These are phyloP conservation scores for Gobiocypris rarus DNA, from an alignment of 2,113 vertebrate genomes.

Conservation along the genomic window DNA sequence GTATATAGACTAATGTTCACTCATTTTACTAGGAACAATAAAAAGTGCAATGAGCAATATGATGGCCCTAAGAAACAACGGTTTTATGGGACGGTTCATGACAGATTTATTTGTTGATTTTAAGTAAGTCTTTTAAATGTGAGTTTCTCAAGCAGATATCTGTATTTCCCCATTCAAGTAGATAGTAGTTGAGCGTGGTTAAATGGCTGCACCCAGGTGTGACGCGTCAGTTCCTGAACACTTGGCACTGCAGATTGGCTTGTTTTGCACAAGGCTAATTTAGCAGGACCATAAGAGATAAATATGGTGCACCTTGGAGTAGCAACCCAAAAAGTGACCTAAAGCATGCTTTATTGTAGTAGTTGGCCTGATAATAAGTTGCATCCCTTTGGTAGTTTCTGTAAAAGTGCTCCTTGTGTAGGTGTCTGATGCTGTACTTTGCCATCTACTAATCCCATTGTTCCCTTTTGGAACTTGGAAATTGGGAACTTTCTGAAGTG, in stretches of 20 bases:
- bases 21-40: neutral
- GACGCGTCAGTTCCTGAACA: slow-evolving; percentile 69
- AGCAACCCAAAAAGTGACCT: neutral
- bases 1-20: neutral
- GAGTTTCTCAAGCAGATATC: neutral
- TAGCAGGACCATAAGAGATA: slow-evolving; percentile 75
- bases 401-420: neutral
- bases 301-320: slow-evolving; percentile 26
- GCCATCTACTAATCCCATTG: neutral
- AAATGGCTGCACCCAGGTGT: slow-evolving; percentile 68
- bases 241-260: slow-evolving; percentile 70
- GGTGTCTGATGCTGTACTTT: neutral
- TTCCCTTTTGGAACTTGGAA: too few relatives aligned
- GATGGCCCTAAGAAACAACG: neutral
- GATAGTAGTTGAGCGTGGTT: too few relatives aligned
- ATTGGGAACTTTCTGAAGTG: neutral
- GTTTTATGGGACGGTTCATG: neutral
- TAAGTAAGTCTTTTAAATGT: neutral
- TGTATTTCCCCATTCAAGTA: neutral
- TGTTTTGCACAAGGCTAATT: slow-evolving; percentile 75
- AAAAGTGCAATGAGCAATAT: too few relatives aligned
- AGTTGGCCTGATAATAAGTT: neutral
- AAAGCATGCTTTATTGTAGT: neutral
- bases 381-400: neutral
- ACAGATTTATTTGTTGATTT: too few relatives aligned